Evolutionary conservation across 2,113 vertebrate species (phyloP).

Genomic region (Tragelaphus buxtoni): DNA sequence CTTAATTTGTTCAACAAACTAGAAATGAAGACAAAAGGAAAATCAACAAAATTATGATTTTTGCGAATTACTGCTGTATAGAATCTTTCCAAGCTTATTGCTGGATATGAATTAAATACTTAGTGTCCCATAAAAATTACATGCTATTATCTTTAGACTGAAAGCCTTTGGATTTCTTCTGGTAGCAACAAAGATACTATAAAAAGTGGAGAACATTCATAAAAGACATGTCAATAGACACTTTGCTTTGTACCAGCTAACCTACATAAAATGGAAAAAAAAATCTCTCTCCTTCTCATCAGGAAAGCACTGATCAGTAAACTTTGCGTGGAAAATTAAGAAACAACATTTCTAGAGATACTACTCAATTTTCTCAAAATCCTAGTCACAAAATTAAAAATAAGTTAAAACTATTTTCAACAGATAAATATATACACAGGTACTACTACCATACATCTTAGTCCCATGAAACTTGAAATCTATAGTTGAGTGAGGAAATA

Average conservation of each 20-base stretch:
- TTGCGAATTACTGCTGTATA: neutral
- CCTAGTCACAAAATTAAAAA: neutral
- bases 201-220: neutral
- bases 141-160: neutral
- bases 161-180: neutral
- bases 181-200: neutral
- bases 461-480: no score
- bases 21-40: slow-evolving; percentile 40
- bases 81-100: neutral
- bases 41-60: slow-evolving; percentile 5
- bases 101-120: neutral
- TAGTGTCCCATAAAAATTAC: neutral
- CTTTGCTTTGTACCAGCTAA: neutral
- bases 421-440: no score
- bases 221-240: neutral
- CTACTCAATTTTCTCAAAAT: neutral
- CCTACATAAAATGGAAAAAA: neutral
- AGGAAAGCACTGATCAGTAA: neutral
- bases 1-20: slow-evolving; percentile 45
- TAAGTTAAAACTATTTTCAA: no score
- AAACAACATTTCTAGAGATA: neutral
- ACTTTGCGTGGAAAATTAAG: neutral
- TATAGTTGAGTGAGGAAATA: no score
- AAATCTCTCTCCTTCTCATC: neutral
- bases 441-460: no score